Evolutionary conservation across 2,888 invertebrate genomes (phyloP), one percentile per base, ranked within the genome.

Genomic region (Xestia c-nigrum): DNA sequence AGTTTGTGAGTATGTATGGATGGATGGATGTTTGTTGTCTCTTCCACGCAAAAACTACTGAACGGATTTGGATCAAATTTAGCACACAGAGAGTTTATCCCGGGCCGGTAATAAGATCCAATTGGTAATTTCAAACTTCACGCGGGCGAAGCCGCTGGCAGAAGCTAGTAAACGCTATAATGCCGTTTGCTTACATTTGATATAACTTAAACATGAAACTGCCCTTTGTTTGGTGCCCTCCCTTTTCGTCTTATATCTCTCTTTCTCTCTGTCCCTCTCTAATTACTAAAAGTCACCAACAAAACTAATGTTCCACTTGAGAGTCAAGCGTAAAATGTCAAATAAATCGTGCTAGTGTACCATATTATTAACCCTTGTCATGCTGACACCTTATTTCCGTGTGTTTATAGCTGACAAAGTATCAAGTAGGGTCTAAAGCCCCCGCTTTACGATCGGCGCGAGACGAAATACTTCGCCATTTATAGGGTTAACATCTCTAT

Each of bases 301-400:
- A 76, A 78, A 83, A 81, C 80, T 69, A 80, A 78, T 77, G 81
- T 64, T 72, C 64, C 24, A 63, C 68, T 78, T 77, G 66, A 67
- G 64, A 67, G 50, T 80, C 59, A 81, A 67, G 80, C 65, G 66
- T 70, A 72, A 77, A 79, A 82, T 77, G 83, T 87, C 86, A 86
- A 85, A 83, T 86, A 88, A 87, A 87, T 85, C 73, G 63, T 72
- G 46, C 43, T 70, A 75, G 75, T 84, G 67, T 74, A 65, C 75
- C 79, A 80, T 80, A 80, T 85, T 84, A 88, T 85, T 84, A 88
- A 88, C 89, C 88, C 88, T 84, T 86, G 85, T 88, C 88, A 87
- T 80, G 77, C 81, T 80, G 88, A 88, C 89, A 88, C 88, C 84
- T 88, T 88, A 88, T 88, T 88, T 88, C 88, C 88, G 80, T 81